Evolutionary conservation across 2,113 vertebrate genomes (phyloP), one percentile per base, ranked within the genome.

Genomic region (Catharus minimus): DNA sequence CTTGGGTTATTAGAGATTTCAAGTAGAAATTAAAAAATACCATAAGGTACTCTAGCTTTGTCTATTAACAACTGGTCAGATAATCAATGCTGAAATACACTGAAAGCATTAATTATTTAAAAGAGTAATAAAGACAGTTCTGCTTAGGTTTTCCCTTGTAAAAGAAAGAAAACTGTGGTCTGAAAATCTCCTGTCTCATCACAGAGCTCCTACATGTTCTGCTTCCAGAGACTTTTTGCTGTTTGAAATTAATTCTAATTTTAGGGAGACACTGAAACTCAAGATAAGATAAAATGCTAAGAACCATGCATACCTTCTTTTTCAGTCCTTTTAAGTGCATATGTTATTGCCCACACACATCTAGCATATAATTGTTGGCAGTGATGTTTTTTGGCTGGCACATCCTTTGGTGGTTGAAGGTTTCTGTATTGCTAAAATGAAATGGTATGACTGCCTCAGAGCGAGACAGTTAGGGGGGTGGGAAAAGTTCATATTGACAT

Each of bases 261-360:
- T 95, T 95, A 94, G 94, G 86, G 55, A 95, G 66, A 95, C 62
- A 66, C 39, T 82, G 90, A 82, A 94, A 82, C 56, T 82, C 69
- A 76, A 92, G 88, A 95, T 61, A 87, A 92, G 95, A 91, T 86
- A 90, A 93, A 95, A 94, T 76, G 81, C 75, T 95, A 87, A 79
- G 90, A 93, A 93, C 36, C 60, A 87, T 76, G 86, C 49, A 90
- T 95, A 95, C 95, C 89, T 96, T 95, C 92, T 95, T 96, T 92
- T 95, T 90, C 90, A 87, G 86, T 91, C 93, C 95, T 95, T 90
- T 93, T 82, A 95, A 95, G 91, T 95, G 75, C 93, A 94, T 95
- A 95, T 95, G 95, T 77, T 95, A 91, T 92, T 96, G 93, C 95
- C 95, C 86, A 96, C 95, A 95, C 95, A 96, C 83, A 95, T 95